Evolutionary conservation across 2,797 vertebrate genomes (phyloP), one percentile per base, ranked within the genome.

Genomic region (Squalus acanthias): DNA sequence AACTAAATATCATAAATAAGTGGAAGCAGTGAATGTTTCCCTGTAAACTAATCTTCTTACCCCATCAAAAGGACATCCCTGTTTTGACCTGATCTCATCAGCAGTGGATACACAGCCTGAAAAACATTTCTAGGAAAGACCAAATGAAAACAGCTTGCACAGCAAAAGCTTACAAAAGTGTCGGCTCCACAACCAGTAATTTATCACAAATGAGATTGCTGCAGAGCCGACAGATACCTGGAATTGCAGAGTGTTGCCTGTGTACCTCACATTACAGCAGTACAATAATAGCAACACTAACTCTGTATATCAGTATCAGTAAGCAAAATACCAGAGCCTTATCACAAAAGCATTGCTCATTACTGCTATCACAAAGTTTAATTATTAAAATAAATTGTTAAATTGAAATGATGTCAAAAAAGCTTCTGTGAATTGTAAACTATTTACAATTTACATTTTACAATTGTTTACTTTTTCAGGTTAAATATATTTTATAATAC

Each of bases 371-470:
- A 95, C 17, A 70, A 46, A 39, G 69, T 72, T 53, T 72, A 33
- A 29, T 74, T 95, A 46, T 46, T 33, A 17, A 70, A 95, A 89
- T 60, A 53, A 60, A 95, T 72, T 53, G 65, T 53, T 72, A 53
- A 17, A 15, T 72, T 95, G 88, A 29, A 91, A 46, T 20, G 22
- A 24, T 69, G 33, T 70, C 22, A 95, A 74, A 72, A 72, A 74
- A 17, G 69, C 24, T 12, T 5, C 26, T 93, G 95, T 96, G 96
- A 96, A 96, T 97, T 97, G 4, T 46, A 76, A 63, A 96, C 96
- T 97, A 97, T 97, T 97, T 97, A 97, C 85, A 96, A 67, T 39
- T 82, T 39, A 88, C 53, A 97, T 98, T 98, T 98, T 97, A 98
- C 97, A 98, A 95, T 46, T 88, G 3, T 96, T 74, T 53, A 9